phyloP scores from a whole-genome alignment of 2,113 vertebrate genomes.

The Sialia sialis region DNA sequence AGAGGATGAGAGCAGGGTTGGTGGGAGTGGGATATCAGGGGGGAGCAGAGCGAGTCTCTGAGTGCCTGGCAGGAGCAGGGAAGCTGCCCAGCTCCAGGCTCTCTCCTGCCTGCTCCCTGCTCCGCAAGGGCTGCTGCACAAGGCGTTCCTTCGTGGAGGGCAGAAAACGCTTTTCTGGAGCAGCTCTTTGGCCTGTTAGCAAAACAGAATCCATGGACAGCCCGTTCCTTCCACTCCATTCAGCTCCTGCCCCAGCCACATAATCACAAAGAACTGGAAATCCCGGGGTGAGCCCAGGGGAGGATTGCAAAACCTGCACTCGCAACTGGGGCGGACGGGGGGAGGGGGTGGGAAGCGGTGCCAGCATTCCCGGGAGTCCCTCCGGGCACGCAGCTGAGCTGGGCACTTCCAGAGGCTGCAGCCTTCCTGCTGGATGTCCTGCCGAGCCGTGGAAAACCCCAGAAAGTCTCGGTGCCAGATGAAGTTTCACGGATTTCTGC shows the following conservation, averaged over 20 bases:
- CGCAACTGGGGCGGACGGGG: background rate
- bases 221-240: background rate
- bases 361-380: background rate
- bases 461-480: background rate
- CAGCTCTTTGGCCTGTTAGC: background rate
- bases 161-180: background rate
- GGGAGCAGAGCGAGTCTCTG: fast-evolving
- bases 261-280: constrained; percentile 19
- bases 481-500: background rate
- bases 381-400: background rate
- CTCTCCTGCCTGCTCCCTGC: background rate
- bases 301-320: constrained; percentile 55
- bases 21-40: background rate
- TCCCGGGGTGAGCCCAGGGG: constrained; percentile 36
- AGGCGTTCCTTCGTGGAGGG: background rate
- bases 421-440: background rate
- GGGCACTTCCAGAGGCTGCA: background rate
- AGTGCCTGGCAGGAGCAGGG: background rate
- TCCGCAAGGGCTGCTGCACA: fast-evolving
- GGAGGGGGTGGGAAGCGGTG: background rate
- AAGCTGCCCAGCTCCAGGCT: background rate
- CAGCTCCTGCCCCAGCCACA: background rate
- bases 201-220: background rate
- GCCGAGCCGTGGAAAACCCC: fast-evolving
- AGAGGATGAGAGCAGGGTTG: background rate